phyloP scores from a whole-genome alignment of 2,888 invertebrate species.

The Sclerodermus sp. region DNA sequence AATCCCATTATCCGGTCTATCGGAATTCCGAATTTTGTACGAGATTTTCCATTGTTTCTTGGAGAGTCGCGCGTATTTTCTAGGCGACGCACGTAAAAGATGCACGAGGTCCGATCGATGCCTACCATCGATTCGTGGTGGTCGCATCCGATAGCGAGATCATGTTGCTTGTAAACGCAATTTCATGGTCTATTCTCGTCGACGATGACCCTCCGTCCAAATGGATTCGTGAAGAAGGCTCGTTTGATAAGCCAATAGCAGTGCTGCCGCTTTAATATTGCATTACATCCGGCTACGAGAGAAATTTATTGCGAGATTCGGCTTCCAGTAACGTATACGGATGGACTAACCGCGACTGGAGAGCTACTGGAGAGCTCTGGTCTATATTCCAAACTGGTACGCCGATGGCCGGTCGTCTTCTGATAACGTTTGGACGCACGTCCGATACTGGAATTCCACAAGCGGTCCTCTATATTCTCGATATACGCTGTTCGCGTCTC shows the following conservation, averaged over 20 bases:
- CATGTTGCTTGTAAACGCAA: slow-evolving; percentile 10
- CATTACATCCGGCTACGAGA: slow-evolving; percentile 8
- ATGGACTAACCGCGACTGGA: too few species aligned
- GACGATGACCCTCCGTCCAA: slow-evolving; percentile 2
- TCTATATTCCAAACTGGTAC: slow-evolving; percentile 26
- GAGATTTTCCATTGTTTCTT: too few species aligned
- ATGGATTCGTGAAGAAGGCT: slow-evolving; percentile 11
- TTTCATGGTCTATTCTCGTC: slow-evolving; percentile 7
- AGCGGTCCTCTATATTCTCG: background rate
- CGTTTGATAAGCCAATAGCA: too few species aligned
- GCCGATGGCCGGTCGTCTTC: slow-evolving; percentile 20
- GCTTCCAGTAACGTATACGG: too few species aligned
- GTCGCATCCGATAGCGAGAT: too few species aligned
- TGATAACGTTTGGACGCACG: slow-evolving; percentile 34
- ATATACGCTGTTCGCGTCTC: background rate
- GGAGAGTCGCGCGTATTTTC: too few species aligned
- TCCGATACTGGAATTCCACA: slow-evolving; percentile 24
- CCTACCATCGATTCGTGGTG: too few species aligned
- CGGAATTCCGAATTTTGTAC: too few species aligned
- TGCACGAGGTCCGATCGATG: too few species aligned
- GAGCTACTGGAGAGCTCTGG: background rate
- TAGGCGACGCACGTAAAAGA: too few species aligned
- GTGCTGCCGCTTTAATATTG: slow-evolving; percentile 18
- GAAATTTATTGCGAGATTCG: too few species aligned
- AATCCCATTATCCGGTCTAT: too few species aligned